Base-by-base conservation (phyloP, 2,113 vertebrate genomes). In the Aphyosemion australe region DNA sequence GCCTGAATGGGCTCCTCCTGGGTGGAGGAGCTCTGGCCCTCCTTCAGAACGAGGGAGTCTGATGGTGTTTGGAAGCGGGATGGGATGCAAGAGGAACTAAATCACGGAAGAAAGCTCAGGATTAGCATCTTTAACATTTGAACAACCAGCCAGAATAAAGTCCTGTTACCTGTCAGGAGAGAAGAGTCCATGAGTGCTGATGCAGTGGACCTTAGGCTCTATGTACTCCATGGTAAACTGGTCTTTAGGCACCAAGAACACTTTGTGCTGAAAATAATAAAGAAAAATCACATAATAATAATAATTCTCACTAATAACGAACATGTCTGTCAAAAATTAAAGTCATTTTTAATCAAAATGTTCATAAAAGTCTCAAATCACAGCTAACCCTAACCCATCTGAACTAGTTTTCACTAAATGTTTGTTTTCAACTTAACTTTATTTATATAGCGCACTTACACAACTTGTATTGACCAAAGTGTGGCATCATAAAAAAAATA, bases 11-110 rank as follows among this genome's bases (percentile, higher is more conserved):
- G 79, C 11, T 93, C 90, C 1, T 91, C 92, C 1, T 90, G 55
- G 0, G 93, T 71, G 0, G 90, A 93, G 16, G 96, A 88, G 56
- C 79, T 88, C 84, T 93, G 95, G 4, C 92, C 96, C 14, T 93
- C 94, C 72, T 94, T 94, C 74, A 99, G 76, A 32, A 95, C 8
- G 45, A 97, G 74, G 0, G 96, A 95, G 85, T 94, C 94, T 0
- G 96, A 94, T 0, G 95, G 96, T 47, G 92, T 97, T 69, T 92
- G 93, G 87, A 97, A 99, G 57, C 95, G 94, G 0, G 97, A 99
- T 1, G 94, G 90, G 57, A 95, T 14, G 21, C 97, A 99, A 65
- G 71, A 86, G 12, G 82, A 78, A 2, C 86, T 88, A 39, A 8
- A 15, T 67, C 8, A 0, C 5, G 26, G 16, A 14, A 58, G 4